Conservation (phyloP, 92 coral and sea anemone genomes). For the Porites evermanni region DNA sequence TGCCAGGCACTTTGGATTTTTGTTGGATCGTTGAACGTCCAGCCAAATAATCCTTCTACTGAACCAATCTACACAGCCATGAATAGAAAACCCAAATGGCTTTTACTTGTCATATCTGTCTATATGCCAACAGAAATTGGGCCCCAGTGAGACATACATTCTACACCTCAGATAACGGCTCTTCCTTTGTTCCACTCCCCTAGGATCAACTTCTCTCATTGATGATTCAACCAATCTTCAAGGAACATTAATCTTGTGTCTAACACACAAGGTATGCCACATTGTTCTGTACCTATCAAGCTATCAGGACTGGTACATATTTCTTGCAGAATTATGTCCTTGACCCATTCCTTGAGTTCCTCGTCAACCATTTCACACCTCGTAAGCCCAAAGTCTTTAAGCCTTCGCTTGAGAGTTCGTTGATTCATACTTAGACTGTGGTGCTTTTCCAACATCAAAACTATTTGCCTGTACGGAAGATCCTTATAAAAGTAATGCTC, state of each 20-base stretch:
- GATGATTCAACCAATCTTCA: slow-evolving; percentile 46
- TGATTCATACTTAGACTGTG: slow-evolving; percentile 52
- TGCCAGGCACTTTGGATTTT: slow-evolving; percentile 61
- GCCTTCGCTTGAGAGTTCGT: slow-evolving; percentile 71
- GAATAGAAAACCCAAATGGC: slow-evolving; percentile 76
- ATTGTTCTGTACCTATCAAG: slow-evolving; percentile 52
- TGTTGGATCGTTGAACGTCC: slow-evolving; percentile 77
- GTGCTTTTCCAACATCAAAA: slow-evolving; percentile 70
- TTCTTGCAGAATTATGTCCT: slow-evolving; percentile 42
- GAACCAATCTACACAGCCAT: slow-evolving; percentile 73
- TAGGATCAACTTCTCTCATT: slow-evolving; percentile 57
- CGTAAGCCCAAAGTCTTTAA: slow-evolving; percentile 67
- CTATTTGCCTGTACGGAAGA: slow-evolving; percentile 53
- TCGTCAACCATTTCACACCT: slow-evolving; percentile 37
- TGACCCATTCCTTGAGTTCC: slow-evolving; percentile 30
- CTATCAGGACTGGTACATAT: slow-evolving; percentile 56
- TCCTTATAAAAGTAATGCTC: slow-evolving; percentile 52
- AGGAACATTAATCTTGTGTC: slow-evolving; percentile 54
- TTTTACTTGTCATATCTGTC: slow-evolving; percentile 75
- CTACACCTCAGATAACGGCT: no score
- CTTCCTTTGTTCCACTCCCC: no score
- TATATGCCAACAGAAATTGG: slow-evolving; percentile 76
- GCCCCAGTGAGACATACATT: no score
- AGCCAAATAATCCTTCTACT: slow-evolving; percentile 75
- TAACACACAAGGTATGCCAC: slow-evolving; percentile 61